These are phyloP conservation scores for Drosophila saltans DNA, from an alignment of 1,140 invertebrate genomes.

Conservation along the genomic window DNA sequence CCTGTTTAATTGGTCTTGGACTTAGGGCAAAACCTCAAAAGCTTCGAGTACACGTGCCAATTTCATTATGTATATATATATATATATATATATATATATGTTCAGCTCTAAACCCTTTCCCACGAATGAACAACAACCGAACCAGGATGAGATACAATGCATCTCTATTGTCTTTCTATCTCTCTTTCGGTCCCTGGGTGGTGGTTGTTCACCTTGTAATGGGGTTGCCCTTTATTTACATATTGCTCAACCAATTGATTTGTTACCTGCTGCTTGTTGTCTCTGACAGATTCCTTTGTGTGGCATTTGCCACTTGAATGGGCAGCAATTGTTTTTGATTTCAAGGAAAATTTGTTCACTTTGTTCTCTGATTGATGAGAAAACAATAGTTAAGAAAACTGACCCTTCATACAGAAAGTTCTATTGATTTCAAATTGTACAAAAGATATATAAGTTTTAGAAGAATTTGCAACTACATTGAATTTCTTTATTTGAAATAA, in stretches of 20 bases:
- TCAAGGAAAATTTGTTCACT: conserved; percentile 40
- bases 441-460: neutral
- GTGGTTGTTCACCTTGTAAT: neutral
- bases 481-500: neutral
- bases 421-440: neutral
- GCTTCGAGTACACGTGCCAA: conserved; percentile 54
- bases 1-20: conserved; percentile 66
- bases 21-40: conserved; percentile 64
- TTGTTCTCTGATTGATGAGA: conserved; percentile 25
- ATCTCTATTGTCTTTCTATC: conserved; percentile 30
- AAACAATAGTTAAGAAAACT: conserved; percentile 6
- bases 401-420: neutral
- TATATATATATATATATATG: conserved; percentile 31
- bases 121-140: conserved; percentile 39
- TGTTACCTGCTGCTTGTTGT: conserved; percentile 77
- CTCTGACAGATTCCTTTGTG: conserved; percentile 75
- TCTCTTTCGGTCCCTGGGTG: neutral
- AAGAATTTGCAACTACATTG: neutral
- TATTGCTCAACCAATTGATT: conserved; percentile 80
- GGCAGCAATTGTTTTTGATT: conserved; percentile 50
- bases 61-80: conserved; percentile 44
- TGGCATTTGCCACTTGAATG: conserved; percentile 59
- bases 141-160: conserved; percentile 6
- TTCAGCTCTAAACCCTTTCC: conserved; percentile 33
- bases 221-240: conserved; percentile 71